Percentiles rank a stretch among this genome's conserved stretches.
Conservation (phyloP, 2,888 invertebrate species). For the Mimas tiliae region DNA sequence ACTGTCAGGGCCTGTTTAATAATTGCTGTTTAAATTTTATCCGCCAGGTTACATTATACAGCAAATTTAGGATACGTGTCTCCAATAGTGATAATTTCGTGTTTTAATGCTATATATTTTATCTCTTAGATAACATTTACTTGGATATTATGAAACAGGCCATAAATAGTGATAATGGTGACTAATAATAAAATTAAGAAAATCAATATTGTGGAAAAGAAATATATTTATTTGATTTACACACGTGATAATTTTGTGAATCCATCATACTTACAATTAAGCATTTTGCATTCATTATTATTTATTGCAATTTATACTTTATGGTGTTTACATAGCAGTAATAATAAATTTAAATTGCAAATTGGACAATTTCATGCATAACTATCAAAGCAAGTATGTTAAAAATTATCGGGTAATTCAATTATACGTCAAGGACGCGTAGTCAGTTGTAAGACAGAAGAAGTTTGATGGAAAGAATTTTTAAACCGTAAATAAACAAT, state of each 20-base stretch:
- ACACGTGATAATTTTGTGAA: neutral
- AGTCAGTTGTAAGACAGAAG: neutral
- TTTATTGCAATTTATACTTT: constrained; percentile 4
- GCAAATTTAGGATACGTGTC: too few species aligned
- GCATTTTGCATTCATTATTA: constrained; percentile 9
- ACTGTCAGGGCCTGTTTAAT: too few species aligned
- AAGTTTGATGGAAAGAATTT: too few species aligned
- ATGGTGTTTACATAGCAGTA: constrained; percentile 15
- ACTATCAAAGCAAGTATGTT: neutral
- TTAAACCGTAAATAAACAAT: neutral
- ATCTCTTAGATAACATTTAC: too few species aligned
- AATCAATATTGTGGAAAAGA: too few species aligned
- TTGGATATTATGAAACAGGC: too few species aligned
- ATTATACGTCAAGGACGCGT: neutral
- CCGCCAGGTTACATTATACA: too few species aligned
- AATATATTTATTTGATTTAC: neutral
- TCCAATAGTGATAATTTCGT: too few species aligned
- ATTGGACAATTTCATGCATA: constrained; percentile 24
- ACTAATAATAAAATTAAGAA: too few species aligned
- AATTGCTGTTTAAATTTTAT: too few species aligned
- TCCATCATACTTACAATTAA: neutral
- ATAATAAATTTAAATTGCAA: constrained; percentile 26
- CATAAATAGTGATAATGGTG: too few species aligned
- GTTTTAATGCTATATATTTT: too few species aligned
- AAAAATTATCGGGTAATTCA: constrained; percentile 2